phyloP scores from a whole-genome alignment of 2,113 vertebrate genomes.

The Callithrix jacchus region DNA sequence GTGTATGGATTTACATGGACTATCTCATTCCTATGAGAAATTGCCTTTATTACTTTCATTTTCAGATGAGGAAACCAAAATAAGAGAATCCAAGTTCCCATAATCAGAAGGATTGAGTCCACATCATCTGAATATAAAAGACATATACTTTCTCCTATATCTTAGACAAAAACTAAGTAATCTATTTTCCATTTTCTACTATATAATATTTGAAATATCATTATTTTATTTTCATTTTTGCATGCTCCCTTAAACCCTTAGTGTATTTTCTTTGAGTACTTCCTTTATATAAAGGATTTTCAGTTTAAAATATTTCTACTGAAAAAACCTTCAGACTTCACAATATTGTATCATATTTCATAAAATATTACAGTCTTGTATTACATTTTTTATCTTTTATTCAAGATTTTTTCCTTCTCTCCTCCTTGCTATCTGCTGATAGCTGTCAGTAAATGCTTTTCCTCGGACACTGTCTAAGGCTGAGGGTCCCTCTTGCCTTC shows the following conservation, averaged over 20 bases:
- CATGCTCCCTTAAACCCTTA: neutral
- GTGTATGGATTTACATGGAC: neutral
- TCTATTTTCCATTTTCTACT: neutral
- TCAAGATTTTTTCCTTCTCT: neutral
- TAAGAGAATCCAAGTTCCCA: neutral
- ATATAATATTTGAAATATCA: neutral
- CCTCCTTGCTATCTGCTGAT: neutral
- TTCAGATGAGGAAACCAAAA: neutral
- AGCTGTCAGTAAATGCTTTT: neutral
- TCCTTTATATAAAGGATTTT: neutral
- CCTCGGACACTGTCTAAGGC: neutral
- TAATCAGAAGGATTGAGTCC: neutral
- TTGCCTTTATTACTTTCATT: neutral
- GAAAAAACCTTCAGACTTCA: neutral
- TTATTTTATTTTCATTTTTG: neutral
- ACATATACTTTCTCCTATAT: neutral
- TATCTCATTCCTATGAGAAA: neutral
- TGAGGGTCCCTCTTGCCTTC: neutral
- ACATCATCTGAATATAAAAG: neutral
- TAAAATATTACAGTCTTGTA: neutral
- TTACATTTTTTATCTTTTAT: neutral
- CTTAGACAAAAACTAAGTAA: neutral
- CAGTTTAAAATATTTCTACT: neutral
- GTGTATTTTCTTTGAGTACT: neutral
- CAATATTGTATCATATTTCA: neutral